These are phyloP conservation scores for Boleophthalmus pectinirostris DNA, from an alignment of 2,113 vertebrate genomes.

Conservation along the genomic window DNA sequence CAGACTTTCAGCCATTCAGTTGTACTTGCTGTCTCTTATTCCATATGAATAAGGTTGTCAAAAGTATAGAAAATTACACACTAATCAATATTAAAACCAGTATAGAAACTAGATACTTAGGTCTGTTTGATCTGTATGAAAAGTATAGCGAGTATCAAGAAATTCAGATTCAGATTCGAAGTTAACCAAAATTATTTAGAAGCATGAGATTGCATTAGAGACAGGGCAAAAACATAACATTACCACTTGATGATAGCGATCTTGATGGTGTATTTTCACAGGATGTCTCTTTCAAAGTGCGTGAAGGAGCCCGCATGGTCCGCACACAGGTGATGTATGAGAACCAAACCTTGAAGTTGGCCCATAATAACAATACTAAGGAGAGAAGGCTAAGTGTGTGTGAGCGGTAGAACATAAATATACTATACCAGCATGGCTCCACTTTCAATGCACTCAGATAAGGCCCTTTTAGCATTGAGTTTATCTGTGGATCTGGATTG, in stretches of 20 bases:
- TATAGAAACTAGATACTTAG: too few species aligned
- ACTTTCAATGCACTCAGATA: slow-evolving; percentile 54
- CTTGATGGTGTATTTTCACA: slow-evolving; percentile 47
- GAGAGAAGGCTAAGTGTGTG: slow-evolving; percentile 54
- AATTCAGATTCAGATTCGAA: neutral
- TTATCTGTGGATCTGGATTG: slow-evolving; percentile 58
- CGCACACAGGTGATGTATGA: slow-evolving; percentile 59
- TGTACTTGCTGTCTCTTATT: too few species aligned
- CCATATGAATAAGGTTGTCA: too few species aligned
- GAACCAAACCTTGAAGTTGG: slow-evolving; percentile 58
- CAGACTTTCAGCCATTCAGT: too few species aligned
- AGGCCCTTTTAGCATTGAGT: slow-evolving; percentile 48
- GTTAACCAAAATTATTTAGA: neutral
- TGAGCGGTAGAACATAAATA: slow-evolving; percentile 55
- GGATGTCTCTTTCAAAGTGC: slow-evolving; percentile 59
- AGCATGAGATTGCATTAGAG: neutral
- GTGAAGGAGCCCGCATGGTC: slow-evolving; percentile 72
- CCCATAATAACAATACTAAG: slow-evolving; percentile 54
- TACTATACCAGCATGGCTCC: slow-evolving; percentile 70
- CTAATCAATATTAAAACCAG: too few species aligned
- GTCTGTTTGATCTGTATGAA: too few species aligned
- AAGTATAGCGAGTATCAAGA: too few species aligned
- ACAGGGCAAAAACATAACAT: slow-evolving; percentile 22
- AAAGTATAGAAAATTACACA: too few species aligned
- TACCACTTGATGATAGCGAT: slow-evolving; percentile 63